phyloP scores from a whole-genome alignment of 2,113 vertebrate genomes.

The Semnornis frantzii region DNA sequence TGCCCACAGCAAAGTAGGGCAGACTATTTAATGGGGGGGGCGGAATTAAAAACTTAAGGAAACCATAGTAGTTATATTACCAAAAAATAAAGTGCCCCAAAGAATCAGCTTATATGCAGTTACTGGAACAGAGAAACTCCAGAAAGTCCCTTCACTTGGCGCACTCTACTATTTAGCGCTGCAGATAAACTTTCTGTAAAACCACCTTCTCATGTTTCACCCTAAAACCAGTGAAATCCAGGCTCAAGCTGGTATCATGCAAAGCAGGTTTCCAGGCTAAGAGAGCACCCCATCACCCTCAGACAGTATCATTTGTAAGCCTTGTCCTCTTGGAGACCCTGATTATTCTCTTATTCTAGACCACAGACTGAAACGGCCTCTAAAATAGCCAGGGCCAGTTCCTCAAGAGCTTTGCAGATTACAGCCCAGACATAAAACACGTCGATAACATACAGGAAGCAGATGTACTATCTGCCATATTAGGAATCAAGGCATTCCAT shows the following conservation, averaged over 20 bases:
- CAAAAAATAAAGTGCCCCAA: not conserved
- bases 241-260: not conserved
- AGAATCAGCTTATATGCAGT: not conserved
- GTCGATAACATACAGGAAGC: not conserved
- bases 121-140: not conserved
- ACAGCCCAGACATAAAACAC: not conserved
- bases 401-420: conserved; percentile 8
- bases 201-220: not conserved
- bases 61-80: not conserved
- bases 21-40: not conserved
- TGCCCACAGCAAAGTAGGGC: not conserved
- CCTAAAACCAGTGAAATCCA: not conserved
- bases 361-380: not conserved
- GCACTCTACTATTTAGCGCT: not conserved
- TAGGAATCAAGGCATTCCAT: not conserved
- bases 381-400: not conserved
- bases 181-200: not conserved
- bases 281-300: not conserved
- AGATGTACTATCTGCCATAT: not conserved
- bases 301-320: not conserved
- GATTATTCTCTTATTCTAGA: not conserved
- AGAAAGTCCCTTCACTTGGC: not conserved
- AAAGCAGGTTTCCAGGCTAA: not conserved
- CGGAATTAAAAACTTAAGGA: not conserved
- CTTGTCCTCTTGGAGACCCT: not conserved